A percentile compares a stretch with the other conserved stretches of the same genome.
phyloP scores from a whole-genome alignment of 2,888 invertebrate species.

The Electrophaes corylata region DNA sequence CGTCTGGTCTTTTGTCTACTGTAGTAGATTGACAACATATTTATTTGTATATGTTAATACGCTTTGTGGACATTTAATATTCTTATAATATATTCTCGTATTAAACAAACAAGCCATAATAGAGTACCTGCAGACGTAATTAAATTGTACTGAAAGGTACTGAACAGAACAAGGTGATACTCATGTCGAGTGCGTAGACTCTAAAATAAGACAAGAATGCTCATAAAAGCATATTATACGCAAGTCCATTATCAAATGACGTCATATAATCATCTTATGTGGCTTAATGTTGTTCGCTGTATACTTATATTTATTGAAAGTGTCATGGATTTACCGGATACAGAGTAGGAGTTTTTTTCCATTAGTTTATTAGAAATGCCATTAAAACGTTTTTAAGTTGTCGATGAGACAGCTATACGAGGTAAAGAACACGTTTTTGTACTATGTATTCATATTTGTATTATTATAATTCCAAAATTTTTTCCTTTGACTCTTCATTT shows the following conservation, averaged over 20 bases:
- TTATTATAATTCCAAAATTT: too few relatives aligned
- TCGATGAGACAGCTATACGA: background rate
- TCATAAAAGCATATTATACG: conserved; percentile 28
- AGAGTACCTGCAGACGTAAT: background rate
- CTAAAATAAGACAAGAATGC: conserved; percentile 51
- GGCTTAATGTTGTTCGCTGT: conserved; percentile 39
- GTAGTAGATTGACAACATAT: conserved; percentile 4
- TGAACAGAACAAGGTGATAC: background rate
- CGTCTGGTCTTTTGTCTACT: conserved; percentile 21
- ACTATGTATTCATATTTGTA: too few relatives aligned
- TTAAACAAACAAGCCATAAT: background rate
- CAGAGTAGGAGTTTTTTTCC: conserved; percentile 37
- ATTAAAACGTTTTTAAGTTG: background rate
- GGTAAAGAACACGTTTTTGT: background rate
- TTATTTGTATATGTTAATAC: conserved; percentile 15
- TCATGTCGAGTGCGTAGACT: conserved; percentile 30
- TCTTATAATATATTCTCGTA: too few relatives aligned
- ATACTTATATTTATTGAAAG: conserved; percentile 34
- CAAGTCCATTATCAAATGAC: conserved; percentile 45
- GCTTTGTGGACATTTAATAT: background rate
- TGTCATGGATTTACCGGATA: conserved; percentile 42
- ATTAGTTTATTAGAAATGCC: conserved; percentile 1
- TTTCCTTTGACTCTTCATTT: background rate
- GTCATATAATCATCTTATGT: conserved; percentile 43
- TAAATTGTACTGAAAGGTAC: background rate